These are phyloP conservation scores for Ephialtes manifestator DNA, from an alignment of 2,888 invertebrate genomes.

Conservation along the genomic window DNA sequence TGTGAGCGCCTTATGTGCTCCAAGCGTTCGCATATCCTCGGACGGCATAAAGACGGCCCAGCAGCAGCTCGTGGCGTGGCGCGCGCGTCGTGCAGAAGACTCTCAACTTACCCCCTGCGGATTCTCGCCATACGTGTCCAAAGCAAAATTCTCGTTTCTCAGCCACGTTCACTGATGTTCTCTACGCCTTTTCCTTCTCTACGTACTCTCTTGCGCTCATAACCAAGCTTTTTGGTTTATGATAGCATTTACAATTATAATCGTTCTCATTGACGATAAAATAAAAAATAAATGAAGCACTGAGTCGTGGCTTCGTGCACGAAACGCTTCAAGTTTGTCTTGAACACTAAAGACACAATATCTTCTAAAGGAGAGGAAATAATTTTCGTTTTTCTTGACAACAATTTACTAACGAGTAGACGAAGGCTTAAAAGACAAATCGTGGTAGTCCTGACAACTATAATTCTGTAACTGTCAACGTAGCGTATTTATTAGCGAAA, in stretches of 20 bases:
- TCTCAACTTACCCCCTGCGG: slow-evolving; percentile 72
- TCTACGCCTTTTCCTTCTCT: slow-evolving; percentile 62
- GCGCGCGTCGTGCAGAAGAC: slow-evolving; percentile 62
- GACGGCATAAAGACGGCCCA: slow-evolving; percentile 22
- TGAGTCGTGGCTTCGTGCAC: not conserved
- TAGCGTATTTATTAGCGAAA: no score
- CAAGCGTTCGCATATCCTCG: slow-evolving; percentile 3
- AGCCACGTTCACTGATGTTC: slow-evolving; percentile 66
- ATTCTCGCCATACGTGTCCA: slow-evolving; percentile 73
- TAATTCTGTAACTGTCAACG: no score
- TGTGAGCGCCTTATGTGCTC: slow-evolving; percentile 54
- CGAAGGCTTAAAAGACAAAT: no score
- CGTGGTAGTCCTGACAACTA: no score
- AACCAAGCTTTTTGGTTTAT: slow-evolving; percentile 77
- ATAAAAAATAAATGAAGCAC: slow-evolving; percentile 12
- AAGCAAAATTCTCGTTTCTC: slow-evolving; percentile 68
- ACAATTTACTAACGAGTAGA: no score
- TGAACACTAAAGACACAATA: not conserved
- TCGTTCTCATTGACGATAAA: slow-evolving; percentile 72
- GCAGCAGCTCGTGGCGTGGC: slow-evolving; percentile 58
- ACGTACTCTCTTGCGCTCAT: not conserved
- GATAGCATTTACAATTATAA: slow-evolving; percentile 84
- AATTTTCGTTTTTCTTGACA: not conserved
- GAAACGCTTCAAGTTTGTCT: not conserved
- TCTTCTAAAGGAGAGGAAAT: not conserved